Conservation (phyloP, 1,140 invertebrate species). For the Geopemphigus sp. region DNA sequence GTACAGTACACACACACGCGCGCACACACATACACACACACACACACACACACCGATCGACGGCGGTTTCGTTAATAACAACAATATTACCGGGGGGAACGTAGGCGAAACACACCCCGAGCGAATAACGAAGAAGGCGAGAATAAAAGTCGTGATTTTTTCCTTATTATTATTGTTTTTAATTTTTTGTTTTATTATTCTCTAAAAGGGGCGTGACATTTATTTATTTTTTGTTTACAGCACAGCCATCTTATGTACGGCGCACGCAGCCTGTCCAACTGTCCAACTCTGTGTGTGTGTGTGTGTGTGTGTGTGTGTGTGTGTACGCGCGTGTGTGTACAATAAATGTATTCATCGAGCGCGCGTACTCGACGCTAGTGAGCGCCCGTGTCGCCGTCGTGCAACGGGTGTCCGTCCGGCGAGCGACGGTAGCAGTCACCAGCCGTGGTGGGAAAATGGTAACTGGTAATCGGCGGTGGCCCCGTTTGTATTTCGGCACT, state of each 20-base stretch:
- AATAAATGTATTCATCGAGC: not conserved
- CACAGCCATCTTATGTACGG: conserved; percentile 49
- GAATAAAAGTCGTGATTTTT: conserved; percentile 21
- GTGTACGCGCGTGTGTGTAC: no score
- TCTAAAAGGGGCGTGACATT: conserved; percentile 48
- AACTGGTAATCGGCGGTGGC: no score
- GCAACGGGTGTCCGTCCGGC: not conserved
- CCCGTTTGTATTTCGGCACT: no score
- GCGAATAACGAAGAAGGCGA: conserved; percentile 28
- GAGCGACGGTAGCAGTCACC: not conserved
- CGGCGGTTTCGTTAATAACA: not conserved
- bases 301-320: no score
- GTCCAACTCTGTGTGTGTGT: not conserved
- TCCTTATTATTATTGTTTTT: conserved; percentile 23
- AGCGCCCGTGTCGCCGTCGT: not conserved
- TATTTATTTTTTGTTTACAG: conserved; percentile 49
- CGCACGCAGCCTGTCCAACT: conserved; percentile 48
- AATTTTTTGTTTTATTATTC: conserved; percentile 38
- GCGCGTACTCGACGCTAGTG: no score
- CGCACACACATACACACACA: no score
- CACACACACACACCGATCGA: no score
- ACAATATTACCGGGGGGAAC: not conserved
- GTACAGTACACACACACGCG: no score
- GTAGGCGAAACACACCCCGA: conserved; percentile 29
- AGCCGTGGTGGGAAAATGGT: no score